A percentile compares a stretch with the other conserved stretches of the same genome.
Conservation (phyloP, 2,888 invertebrate genomes). For the Cecidostiba fungosa region DNA sequence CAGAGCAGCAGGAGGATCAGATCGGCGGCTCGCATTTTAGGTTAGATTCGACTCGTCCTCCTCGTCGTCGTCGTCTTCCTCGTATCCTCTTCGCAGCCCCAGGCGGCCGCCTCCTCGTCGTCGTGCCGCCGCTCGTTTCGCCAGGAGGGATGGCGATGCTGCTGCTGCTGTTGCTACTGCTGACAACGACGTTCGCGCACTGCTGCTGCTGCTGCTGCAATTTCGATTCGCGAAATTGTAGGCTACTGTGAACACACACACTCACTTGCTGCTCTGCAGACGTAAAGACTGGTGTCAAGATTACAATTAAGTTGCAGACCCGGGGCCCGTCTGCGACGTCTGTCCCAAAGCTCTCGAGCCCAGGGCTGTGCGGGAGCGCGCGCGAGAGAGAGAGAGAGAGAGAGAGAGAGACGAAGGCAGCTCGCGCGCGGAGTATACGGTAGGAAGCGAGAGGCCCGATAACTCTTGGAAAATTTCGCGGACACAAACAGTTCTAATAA, state of each 20-base stretch:
- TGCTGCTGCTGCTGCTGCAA: not conserved
- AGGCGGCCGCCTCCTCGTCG: constrained; percentile 13
- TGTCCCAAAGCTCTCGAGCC: not conserved
- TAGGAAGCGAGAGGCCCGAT: constrained; percentile 15
- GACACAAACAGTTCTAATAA: constrained; percentile 62
- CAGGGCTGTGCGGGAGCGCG: not conserved
- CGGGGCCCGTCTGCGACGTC: not conserved
- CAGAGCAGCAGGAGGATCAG: constrained; percentile 73
- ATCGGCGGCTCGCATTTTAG: constrained; percentile 78
- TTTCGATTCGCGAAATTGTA: not conserved
- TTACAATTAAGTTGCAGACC: not conserved
- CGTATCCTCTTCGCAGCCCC: constrained; percentile 16
- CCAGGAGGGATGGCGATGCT: not conserved
- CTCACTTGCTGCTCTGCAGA: not conserved
- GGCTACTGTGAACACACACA: not conserved
- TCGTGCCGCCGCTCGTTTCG: not conserved
- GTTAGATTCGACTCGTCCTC: constrained; percentile 71
- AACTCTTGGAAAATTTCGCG: constrained; percentile 62
- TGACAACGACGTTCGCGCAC: not conserved
- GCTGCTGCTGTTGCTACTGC: not conserved
- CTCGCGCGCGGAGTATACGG: not conserved
- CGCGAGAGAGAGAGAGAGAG: constrained; percentile 17
- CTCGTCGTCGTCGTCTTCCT: constrained; percentile 14
- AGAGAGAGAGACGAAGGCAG: not conserved
- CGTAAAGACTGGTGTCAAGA: not conserved